Evolutionary conservation across 92 coral and sea anemone species (phyloP).

Genomic region (Porites evermanni): DNA sequence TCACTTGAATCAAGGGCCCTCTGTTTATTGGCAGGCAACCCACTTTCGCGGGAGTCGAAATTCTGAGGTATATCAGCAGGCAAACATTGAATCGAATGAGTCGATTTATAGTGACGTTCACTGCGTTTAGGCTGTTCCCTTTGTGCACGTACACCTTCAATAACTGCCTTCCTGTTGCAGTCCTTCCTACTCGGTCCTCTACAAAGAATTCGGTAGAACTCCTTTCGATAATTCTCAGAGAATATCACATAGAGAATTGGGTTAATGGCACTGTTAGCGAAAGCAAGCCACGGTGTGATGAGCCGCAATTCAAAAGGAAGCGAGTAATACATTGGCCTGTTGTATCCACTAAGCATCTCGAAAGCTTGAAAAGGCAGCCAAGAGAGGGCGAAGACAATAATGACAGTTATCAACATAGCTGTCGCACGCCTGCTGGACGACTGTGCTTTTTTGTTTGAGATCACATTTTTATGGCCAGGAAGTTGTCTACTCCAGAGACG

Average conservation of each 20-base stretch:
- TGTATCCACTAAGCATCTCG: constrained; percentile 22
- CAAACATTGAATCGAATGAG: too few relatives aligned
- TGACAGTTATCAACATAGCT: constrained; percentile 74
- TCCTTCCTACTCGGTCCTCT: constrained; percentile 36
- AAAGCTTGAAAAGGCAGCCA: constrained; percentile 70
- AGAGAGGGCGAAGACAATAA: constrained; percentile 69
- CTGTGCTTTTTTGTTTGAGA: constrained; percentile 53
- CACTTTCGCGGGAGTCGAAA: too few relatives aligned
- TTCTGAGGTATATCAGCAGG: too few relatives aligned
- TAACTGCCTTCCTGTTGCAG: constrained; percentile 17
- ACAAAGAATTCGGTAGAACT: constrained; percentile 64
- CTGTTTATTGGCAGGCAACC: too few relatives aligned
- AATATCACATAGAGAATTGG: constrained; percentile 76
- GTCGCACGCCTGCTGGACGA: constrained; percentile 73
- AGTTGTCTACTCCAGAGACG: constrained; percentile 68
- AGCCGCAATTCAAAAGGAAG: constrained; percentile 39
- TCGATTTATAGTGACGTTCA: too few relatives aligned
- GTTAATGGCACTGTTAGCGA: constrained; percentile 74
- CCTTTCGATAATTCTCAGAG: constrained; percentile 78
- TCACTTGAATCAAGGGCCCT: too few relatives aligned
- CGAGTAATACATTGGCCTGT: background rate
- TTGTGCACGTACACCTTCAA: background rate
- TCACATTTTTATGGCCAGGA: constrained; percentile 66
- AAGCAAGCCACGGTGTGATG: constrained; percentile 69
- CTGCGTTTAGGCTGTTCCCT: too few relatives aligned